These are phyloP conservation scores for Phyto melanocephala DNA, from an alignment of 2,888 invertebrate species.

Conservation along the genomic window DNA sequence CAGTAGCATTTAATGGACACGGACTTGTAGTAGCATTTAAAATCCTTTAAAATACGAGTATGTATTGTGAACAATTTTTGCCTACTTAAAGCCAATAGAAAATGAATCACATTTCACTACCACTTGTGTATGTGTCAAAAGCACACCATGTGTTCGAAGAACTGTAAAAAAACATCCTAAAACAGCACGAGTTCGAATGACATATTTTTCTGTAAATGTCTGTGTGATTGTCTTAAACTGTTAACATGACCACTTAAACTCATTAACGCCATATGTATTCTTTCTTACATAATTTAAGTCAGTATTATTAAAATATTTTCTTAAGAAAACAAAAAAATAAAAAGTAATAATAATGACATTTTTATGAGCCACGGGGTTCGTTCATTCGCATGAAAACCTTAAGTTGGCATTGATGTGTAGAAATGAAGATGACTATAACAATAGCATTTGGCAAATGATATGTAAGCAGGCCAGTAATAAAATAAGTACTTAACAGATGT, in stretches of 20 bases:
- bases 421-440: not conserved
- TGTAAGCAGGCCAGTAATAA: not conserved
- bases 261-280: slow-evolving; percentile 31
- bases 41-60: too few relatives aligned
- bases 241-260: slow-evolving; percentile 38
- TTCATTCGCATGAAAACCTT: not conserved
- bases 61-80: too few relatives aligned
- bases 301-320: slow-evolving; percentile 2
- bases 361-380: slow-evolving; percentile 2
- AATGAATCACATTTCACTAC: too few relatives aligned
- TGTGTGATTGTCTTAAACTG: not conserved
- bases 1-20: too few relatives aligned
- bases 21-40: too few relatives aligned
- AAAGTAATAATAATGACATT: too few relatives aligned
- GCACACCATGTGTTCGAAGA: not conserved
- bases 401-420: not conserved
- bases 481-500: not conserved
- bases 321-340: not conserved
- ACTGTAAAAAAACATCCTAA: not conserved
- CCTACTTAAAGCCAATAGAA: too few relatives aligned
- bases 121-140: not conserved
- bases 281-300: not conserved
- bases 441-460: not conserved
- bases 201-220: not conserved
- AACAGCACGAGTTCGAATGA: slow-evolving; percentile 9